Percentiles rank a stretch among this genome's conserved stretches.
Evolutionary conservation across 2,888 invertebrate species (phyloP).

Genomic region (Gisinianus flammeolus): DNA sequence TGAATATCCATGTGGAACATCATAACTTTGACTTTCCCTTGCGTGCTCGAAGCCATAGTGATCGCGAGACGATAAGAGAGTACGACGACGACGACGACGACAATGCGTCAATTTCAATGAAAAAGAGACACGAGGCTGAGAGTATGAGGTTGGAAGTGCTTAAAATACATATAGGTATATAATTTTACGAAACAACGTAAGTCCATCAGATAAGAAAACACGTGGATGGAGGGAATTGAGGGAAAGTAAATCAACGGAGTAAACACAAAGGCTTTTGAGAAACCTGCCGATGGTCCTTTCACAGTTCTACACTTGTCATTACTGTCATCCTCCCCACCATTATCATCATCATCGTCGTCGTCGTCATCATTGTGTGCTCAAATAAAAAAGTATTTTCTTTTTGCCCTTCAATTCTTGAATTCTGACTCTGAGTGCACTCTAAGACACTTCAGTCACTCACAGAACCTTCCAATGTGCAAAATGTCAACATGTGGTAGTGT

Average conservation of each 20-base stretch:
- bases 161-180: background rate
- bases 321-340: background rate
- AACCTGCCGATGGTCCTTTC: background rate
- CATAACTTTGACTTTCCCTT: background rate
- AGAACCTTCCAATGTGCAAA: no score
- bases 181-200: background rate
- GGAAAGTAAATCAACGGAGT: background rate
- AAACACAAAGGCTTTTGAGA: background rate
- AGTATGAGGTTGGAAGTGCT: background rate
- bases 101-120: background rate
- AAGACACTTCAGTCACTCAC: no score
- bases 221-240: background rate
- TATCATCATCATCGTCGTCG: background rate
- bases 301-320: background rate
- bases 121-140: background rate
- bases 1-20: no score
- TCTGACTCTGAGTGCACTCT: no score
- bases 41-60: no score
- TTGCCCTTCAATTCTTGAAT: no score
- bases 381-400: no score
- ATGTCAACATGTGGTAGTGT: no score
- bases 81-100: background rate
- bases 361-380: background rate
- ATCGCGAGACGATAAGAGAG: no score
- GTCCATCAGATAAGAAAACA: conserved; percentile 18